Evolutionary conservation across 2,888 invertebrate genomes (phyloP).

Genomic region (Boloria selene): DNA sequence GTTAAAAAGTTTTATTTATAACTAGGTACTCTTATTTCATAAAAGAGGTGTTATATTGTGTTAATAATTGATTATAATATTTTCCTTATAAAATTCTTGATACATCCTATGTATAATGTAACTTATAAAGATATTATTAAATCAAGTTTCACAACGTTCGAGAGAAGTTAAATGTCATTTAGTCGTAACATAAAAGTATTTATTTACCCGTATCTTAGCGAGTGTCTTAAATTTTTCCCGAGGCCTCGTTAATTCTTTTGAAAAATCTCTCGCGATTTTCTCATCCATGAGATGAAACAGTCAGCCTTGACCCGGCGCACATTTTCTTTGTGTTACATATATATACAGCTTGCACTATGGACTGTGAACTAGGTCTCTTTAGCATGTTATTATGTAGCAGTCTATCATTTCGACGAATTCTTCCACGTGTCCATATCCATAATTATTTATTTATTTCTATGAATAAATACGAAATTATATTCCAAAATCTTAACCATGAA

Average conservation of each 20-base stretch:
- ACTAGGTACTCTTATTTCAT: no score
- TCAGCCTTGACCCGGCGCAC: constrained; percentile 33
- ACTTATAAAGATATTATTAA: constrained; percentile 20
- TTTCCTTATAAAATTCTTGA: no score
- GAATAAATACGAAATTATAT: no score
- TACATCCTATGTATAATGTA: background rate
- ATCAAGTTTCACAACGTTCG: constrained; percentile 27
- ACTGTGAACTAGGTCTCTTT: constrained; percentile 27
- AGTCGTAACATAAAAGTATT: constrained; percentile 22
- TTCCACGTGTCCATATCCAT: background rate
- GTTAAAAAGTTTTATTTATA: constrained; percentile 72
- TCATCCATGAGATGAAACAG: constrained; percentile 35
- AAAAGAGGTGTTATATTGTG: constrained; percentile 23
- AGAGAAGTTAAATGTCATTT: constrained; percentile 24
- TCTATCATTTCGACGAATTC: background rate
- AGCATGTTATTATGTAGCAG: constrained; percentile 11
- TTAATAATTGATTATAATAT: constrained; percentile 51
- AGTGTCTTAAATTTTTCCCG: constrained; percentile 30
- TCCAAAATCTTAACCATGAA: no score
- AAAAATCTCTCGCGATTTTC: constrained; percentile 29
- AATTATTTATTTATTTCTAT: no score
- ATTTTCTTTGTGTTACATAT: constrained; percentile 33
- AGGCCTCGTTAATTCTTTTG: constrained; percentile 34
- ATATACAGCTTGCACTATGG: constrained; percentile 24
- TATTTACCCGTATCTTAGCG: constrained; percentile 25